phyloP scores from a whole-genome alignment of 2,888 invertebrate species.

The Chorisops tibialis region DNA sequence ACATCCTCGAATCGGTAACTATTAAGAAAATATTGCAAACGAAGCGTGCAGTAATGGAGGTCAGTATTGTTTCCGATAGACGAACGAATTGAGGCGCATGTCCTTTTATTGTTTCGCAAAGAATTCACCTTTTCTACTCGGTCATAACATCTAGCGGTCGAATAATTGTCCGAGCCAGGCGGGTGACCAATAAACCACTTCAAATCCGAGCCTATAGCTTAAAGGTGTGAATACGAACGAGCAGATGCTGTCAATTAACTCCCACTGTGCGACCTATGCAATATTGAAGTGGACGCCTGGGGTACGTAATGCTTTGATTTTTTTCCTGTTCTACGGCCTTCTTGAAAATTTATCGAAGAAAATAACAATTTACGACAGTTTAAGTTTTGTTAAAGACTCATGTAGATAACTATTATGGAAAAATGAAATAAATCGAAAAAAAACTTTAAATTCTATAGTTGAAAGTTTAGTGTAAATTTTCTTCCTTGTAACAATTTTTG shows the following conservation, averaged over 20 bases:
- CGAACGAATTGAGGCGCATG: slow-evolving; percentile 1
- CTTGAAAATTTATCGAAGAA: too few relatives aligned
- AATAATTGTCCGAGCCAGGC: slow-evolving; percentile 21
- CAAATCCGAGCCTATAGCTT: slow-evolving; percentile 8
- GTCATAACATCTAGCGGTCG: slow-evolving; percentile 21
- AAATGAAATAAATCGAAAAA: too few relatives aligned
- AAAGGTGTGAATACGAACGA: slow-evolving; percentile 31
- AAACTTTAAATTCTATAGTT: too few relatives aligned
- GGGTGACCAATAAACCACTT: slow-evolving; percentile 24
- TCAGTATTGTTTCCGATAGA: not conserved
- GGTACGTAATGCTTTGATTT: not conserved
- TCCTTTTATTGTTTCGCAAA: slow-evolving; percentile 10
- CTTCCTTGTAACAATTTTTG: too few relatives aligned
- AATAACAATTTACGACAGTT: too few relatives aligned
- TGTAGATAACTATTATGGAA: too few relatives aligned
- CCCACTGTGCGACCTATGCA: slow-evolving; percentile 17
- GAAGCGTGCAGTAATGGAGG: not conserved
- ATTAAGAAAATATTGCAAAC: not conserved
- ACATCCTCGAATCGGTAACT: too few relatives aligned
- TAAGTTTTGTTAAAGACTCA: too few relatives aligned
- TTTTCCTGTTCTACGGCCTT: too few relatives aligned
- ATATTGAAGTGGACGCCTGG: slow-evolving; percentile 20
- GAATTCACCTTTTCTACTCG: slow-evolving; percentile 6
- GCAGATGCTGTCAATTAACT: slow-evolving; percentile 29
- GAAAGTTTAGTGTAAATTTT: too few relatives aligned